phyloP scores from a whole-genome alignment of 2,888 invertebrate species.

The Strigamia crassipes region DNA sequence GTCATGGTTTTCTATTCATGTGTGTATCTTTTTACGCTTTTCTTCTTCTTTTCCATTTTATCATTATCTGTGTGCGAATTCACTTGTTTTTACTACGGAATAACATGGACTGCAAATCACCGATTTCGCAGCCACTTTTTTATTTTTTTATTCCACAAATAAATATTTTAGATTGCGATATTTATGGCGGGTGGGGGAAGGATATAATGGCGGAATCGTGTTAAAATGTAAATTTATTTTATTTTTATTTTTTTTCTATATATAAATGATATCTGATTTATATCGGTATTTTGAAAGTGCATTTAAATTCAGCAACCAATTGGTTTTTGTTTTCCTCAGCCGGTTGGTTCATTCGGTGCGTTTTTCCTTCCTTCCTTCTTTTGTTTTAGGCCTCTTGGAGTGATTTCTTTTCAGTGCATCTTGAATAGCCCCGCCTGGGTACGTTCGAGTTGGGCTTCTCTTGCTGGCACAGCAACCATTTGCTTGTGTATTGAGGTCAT shows the following conservation, averaged over 20 bases:
- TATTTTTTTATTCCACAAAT: background rate
- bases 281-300: background rate
- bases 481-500: constrained; percentile 40
- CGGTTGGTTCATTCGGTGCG: background rate
- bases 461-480: constrained; percentile 36
- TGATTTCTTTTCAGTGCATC: constrained; percentile 15
- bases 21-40: background rate
- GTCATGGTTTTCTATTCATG: background rate
- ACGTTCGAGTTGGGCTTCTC: constrained; percentile 40
- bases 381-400: background rate
- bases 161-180: background rate
- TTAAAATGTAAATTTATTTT: no score
- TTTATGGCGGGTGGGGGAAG: background rate
- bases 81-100: background rate
- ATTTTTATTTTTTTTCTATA: no score
- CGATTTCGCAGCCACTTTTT: background rate
- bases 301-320: background rate
- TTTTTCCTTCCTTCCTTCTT: background rate
- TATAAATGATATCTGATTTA: background rate
- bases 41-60: background rate
- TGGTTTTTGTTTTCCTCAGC: background rate
- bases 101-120: background rate
- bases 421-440: constrained; percentile 33
- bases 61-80: background rate
- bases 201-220: background rate